phyloP scores from a whole-genome alignment of 2,888 invertebrate species.

The Vandiemenella viatica region DNA sequence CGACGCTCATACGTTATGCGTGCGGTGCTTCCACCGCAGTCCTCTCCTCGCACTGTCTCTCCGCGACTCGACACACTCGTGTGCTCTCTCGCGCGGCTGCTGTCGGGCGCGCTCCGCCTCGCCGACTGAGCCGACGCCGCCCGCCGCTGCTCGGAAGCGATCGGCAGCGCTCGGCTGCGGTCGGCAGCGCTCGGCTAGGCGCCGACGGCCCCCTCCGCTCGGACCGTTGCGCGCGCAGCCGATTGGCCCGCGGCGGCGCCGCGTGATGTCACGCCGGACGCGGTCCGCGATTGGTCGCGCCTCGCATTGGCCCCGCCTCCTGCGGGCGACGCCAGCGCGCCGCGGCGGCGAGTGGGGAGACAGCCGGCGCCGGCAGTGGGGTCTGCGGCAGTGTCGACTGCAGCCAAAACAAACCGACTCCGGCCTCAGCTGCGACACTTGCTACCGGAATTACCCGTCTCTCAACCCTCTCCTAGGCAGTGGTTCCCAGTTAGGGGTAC shows the following conservation, averaged over 20 bases:
- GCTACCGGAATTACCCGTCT: too few species aligned
- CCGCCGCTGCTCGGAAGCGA: constrained; percentile 35
- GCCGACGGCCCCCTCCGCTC: constrained; percentile 32
- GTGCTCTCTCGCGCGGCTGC: constrained; percentile 25
- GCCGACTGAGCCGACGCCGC: constrained; percentile 31
- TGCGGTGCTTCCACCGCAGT: constrained; percentile 27
- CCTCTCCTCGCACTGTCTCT: constrained; percentile 18
- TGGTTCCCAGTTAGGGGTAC: too few species aligned
- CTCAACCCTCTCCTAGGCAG: too few species aligned
- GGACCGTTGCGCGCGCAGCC: constrained; percentile 48
- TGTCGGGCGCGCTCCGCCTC: constrained; percentile 25
- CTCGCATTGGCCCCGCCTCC: too few species aligned
- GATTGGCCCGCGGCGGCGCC: not conserved
- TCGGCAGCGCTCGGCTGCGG: constrained; percentile 25
- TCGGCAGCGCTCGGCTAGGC: constrained; percentile 32
- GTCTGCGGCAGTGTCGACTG: too few species aligned
- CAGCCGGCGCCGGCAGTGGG: not conserved
- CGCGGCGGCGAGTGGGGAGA: not conserved
- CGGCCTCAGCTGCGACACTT: too few species aligned
- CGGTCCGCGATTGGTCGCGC: constrained; percentile 27
- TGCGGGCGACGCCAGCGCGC: not conserved
- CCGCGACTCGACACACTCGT: constrained; percentile 18
- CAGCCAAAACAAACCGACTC: too few species aligned
- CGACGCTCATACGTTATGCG: constrained; percentile 43
- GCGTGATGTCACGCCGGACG: constrained; percentile 14